A percentile compares a stretch with the other conserved stretches of the same genome.
Evolutionary conservation across 2,797 vertebrate genomes (phyloP).

Genomic region (Gadopsis bispinosus): DNA sequence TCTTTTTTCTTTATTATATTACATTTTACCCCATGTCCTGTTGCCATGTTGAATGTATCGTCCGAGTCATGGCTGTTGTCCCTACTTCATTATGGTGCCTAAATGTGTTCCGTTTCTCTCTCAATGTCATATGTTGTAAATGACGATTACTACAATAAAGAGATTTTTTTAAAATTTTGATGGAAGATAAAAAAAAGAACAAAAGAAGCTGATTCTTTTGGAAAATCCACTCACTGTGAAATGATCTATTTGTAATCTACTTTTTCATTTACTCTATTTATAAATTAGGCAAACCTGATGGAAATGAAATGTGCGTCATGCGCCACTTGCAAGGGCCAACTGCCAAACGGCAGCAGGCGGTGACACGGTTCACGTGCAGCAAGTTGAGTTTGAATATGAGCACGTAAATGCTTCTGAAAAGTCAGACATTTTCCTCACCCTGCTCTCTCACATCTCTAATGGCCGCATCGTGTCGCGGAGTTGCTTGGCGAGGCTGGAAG

Average conservation of each 20-base stretch:
- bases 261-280: not conserved
- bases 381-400: not conserved
- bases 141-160: no score
- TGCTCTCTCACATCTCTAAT: conserved; percentile 31
- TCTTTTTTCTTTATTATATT: no score
- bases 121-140: no score
- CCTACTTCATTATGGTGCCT: no score
- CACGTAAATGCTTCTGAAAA: not conserved
- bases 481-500: conserved; percentile 13
- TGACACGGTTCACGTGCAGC: not conserved
- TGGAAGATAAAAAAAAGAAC: no score
- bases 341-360: not conserved
- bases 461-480: conserved; percentile 17
- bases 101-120: no score
- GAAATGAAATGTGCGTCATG: not conserved
- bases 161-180: no score
- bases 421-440: conserved; percentile 1
- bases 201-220: no score
- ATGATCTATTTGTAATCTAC: not conserved
- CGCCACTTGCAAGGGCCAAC: not conserved
- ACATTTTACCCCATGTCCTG: no score
- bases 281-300: not conserved
- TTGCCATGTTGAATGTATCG: no score
- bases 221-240: not conserved
- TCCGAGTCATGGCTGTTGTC: no score